Evolutionary conservation across 2,888 invertebrate species (phyloP), one percentile per base, ranked within the genome.

Genomic region (Parnassius mnemosyne): DNA sequence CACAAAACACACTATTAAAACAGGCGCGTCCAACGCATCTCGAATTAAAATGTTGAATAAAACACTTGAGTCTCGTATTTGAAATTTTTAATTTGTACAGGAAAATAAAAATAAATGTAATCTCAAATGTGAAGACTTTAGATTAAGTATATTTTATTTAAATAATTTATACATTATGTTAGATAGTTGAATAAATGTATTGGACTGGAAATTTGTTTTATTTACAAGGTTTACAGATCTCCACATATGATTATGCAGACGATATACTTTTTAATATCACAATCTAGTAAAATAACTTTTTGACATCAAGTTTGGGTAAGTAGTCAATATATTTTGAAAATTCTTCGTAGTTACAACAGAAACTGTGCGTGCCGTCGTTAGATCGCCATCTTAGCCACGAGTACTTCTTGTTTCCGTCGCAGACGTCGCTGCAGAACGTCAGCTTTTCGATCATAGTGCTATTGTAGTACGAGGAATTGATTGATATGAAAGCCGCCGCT

Each of bases 391-490:
- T 77, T 16, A 91, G 61, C 90, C 90, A 91, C 0, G 75, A 67
- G 64, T 70, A 84, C 3, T 79, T 64, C 0, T 69, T 54, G 43
- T 79, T 79, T 1, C 64, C 71, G 0, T 72, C 75, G 61, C 89
- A 89, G n/a, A 83, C 68, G 65, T 87, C 85, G 0, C 69, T 61
- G 64, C 90, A 90, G 51, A 89, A 87, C 0, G 77, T 66, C 11
- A 89, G 63, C 0, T 66, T 51, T 1, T 77, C 62, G 0, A 77
- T 69, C 10, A 57, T 67, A 0, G 74, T 77, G 3, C 64, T 58
- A 60, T 83, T 83, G 76, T 83, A 87, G 65, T 78, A 83, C 0
- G 88, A 81, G 0, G 86, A 83, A 70, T 89, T 91, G 7, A 90
- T 87, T 0, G 81, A 72, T 1, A 91, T 66, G 66, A 90, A 91